Percentiles rank a stretch among this genome's conserved stretches.
These are phyloP conservation scores for Atrina japonica DNA, from an alignment of 2,888 invertebrate species.

Conservation along the genomic window DNA sequence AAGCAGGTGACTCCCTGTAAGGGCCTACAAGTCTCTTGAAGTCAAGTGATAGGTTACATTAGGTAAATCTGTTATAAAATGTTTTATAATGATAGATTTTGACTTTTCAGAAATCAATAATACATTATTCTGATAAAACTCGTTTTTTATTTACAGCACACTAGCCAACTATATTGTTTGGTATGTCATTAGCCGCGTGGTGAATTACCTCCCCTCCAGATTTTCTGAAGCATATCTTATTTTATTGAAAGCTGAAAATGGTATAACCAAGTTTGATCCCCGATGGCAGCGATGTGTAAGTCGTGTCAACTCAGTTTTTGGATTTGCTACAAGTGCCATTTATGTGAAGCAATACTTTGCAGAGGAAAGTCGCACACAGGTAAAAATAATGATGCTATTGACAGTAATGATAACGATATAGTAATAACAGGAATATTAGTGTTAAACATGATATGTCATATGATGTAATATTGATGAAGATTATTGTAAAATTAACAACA, in stretches of 20 bases:
- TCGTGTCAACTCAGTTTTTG: constrained; percentile 56
- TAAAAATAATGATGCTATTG: constrained; percentile 47
- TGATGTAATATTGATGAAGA: neutral
- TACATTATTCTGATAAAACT: too few species aligned
- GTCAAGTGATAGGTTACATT: too few species aligned
- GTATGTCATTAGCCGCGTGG: constrained; percentile 51
- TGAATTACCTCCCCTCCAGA: constrained; percentile 57
- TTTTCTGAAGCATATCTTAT: constrained; percentile 58
- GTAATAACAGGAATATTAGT: too few species aligned
- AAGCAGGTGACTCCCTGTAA: too few species aligned
- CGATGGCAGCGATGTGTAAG: constrained; percentile 67
- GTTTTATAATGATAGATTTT: too few species aligned
- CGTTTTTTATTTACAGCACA: too few species aligned
- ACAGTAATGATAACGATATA: too few species aligned
- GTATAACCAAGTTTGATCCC: constrained; percentile 52
- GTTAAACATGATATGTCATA: too few species aligned
- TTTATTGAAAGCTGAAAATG: constrained; percentile 58
- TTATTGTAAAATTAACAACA: too few species aligned
- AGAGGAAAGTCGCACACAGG: constrained; percentile 62
- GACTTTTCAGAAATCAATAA: too few species aligned
- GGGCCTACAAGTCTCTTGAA: too few species aligned
- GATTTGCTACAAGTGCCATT: constrained; percentile 68
- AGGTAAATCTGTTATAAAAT: too few species aligned
- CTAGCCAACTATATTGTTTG: constrained; percentile 72
- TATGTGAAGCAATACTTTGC: constrained; percentile 69